phyloP scores from a whole-genome alignment of 2,888 invertebrate species.

The Andrena bucephala region DNA sequence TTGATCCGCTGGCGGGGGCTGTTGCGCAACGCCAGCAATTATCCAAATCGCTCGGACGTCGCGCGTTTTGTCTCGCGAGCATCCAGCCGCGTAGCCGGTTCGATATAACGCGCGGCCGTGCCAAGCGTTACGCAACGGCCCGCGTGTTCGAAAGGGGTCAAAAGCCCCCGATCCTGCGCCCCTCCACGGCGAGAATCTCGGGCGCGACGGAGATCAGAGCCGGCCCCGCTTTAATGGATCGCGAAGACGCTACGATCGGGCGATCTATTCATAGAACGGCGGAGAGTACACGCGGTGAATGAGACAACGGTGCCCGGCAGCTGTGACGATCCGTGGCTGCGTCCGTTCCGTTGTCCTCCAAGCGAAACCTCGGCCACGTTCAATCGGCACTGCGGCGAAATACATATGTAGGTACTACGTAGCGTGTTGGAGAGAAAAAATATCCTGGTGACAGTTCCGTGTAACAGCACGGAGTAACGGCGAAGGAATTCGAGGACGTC shows the following conservation, averaged over 20 bases:
- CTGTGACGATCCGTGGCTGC: constrained; percentile 66
- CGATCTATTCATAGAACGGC: constrained; percentile 71
- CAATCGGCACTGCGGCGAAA: constrained; percentile 50
- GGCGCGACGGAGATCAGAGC: constrained; percentile 31
- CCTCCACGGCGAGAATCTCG: constrained; percentile 52
- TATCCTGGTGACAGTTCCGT: too few relatives aligned
- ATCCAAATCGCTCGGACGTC: constrained; percentile 21
- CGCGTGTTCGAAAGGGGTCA: constrained; percentile 49
- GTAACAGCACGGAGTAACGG: too few relatives aligned
- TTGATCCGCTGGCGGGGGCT: neutral
- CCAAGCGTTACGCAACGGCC: constrained; percentile 60
- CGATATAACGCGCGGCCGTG: constrained; percentile 43
- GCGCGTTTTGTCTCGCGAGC: constrained; percentile 21
- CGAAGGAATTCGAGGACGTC: too few relatives aligned
- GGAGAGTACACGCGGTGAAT: constrained; percentile 71
- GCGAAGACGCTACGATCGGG: constrained; percentile 48
- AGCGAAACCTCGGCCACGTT: constrained; percentile 29
- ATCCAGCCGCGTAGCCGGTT: constrained; percentile 29
- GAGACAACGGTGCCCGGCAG: constrained; percentile 74
- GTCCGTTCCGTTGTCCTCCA: constrained; percentile 24
- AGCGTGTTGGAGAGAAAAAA: too few relatives aligned
- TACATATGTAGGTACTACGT: too few relatives aligned
- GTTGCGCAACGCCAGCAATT: constrained; percentile 34
- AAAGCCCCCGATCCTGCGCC: constrained; percentile 55
- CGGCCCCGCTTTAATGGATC: constrained; percentile 61